These are phyloP conservation scores for Megaustenia siamemsis DNA, from an alignment of 2,888 invertebrate genomes.

Conservation along the genomic window DNA sequence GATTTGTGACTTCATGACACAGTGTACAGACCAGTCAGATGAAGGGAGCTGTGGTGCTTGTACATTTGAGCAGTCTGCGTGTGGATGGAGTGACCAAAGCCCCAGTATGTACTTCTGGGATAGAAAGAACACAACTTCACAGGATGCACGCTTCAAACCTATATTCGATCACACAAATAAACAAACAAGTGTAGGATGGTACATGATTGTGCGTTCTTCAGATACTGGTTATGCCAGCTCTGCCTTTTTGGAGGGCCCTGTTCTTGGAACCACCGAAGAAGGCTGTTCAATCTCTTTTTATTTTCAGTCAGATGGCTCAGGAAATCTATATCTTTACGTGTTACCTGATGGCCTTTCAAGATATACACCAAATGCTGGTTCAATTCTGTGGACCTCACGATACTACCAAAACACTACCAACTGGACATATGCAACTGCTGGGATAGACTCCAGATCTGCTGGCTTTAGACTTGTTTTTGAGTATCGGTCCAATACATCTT, in stretches of 20 bases:
- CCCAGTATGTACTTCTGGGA: conserved; percentile 66
- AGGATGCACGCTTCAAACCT: conserved; percentile 57
- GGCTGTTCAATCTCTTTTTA: conserved; percentile 69
- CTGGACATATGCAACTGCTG: conserved; percentile 70
- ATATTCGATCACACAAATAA: conserved; percentile 72
- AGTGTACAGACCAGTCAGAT: conserved; percentile 72
- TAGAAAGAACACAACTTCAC: conserved; percentile 42
- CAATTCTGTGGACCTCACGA: conserved; percentile 69
- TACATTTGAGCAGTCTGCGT: conserved; percentile 69
- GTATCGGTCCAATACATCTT: conserved; percentile 12
- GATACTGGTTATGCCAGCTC: conserved; percentile 35
- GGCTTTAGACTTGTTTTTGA: conserved; percentile 72
- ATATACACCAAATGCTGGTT: conserved; percentile 43
- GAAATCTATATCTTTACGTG: conserved; percentile 48
- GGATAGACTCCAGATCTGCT: conserved; percentile 65
- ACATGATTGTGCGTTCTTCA: conserved; percentile 66
- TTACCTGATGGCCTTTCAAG: conserved; percentile 44
- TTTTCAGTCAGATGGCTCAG: conserved; percentile 62
- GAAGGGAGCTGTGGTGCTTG: conserved; percentile 72
- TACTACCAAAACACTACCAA: too few relatives aligned
- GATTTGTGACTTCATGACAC: conserved; percentile 71
- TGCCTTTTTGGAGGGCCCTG: conserved; percentile 63
- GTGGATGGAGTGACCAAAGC: conserved; percentile 73
- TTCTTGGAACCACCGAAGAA: conserved; percentile 65
- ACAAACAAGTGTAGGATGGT: conserved; percentile 65